These are phyloP conservation scores for Raphicerus campestris DNA, from an alignment of 2,113 vertebrate genomes.

Conservation along the genomic window DNA sequence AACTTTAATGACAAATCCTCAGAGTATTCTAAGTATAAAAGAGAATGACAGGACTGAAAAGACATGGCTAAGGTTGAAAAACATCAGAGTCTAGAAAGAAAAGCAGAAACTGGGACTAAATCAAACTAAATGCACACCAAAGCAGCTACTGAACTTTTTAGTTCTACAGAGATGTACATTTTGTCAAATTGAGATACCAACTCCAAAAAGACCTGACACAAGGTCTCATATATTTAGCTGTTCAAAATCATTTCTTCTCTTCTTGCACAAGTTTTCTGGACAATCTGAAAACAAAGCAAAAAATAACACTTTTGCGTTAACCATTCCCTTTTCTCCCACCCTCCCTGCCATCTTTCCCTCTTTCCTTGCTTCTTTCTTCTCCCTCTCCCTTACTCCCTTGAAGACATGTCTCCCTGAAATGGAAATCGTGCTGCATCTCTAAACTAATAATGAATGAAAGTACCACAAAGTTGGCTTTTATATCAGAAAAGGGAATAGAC, in stretches of 20 bases:
- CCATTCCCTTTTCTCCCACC: not conserved
- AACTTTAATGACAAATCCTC: not conserved
- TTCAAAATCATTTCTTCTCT: not conserved
- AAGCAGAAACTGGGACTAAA: not conserved
- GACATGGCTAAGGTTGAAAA: not conserved
- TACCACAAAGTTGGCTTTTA: not conserved
- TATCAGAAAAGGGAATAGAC: slow-evolving; percentile 1
- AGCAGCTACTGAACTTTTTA: not conserved
- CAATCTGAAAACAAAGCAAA: not conserved
- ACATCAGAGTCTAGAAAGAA: not conserved
- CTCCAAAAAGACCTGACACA: not conserved
- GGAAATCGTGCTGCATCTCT: not conserved
- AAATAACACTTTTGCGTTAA: not conserved
- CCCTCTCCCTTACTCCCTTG: not conserved
- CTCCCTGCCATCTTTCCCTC: not conserved
- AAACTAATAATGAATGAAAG: slow-evolving; percentile 23
- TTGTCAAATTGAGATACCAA: slow-evolving; percentile 23
- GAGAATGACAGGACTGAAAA: slow-evolving; percentile 13
- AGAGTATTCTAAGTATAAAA: not conserved
- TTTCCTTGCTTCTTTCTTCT: not conserved
- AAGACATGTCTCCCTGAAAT: not conserved
- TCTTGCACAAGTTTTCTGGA: not conserved
- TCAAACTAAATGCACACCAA: not conserved
- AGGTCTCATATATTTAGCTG: not conserved
- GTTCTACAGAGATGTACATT: not conserved